Base-by-base conservation (phyloP, 2,797 vertebrate species). In the Rhabdomys pumilio region DNA sequence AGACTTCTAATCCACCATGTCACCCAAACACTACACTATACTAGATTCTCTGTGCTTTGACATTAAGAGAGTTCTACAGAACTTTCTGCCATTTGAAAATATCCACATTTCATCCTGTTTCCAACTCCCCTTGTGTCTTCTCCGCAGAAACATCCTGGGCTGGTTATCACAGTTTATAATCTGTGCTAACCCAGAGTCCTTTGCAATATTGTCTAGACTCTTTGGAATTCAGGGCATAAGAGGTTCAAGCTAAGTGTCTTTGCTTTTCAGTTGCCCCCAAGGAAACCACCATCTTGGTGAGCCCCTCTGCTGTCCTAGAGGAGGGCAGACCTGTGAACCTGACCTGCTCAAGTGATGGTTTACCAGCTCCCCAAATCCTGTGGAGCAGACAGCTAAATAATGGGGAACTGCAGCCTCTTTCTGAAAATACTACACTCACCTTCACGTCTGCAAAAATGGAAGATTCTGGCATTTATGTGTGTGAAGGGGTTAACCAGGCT, bases 401-500 rank as follows among this genome's bases (percentile, higher is more conserved):
- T 0, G 97, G 98, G 4, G 97, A 98, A 87, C 97, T 98, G 69
- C 95, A 96, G 86, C 97, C 98, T 73, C 95, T 98, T 76, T 98
- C 97, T 38, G 61, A 97, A 65, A 95, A 97, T 53, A 38, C 98
- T 34, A 89, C 97, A 87, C 97, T 99, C 79, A 98, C 76, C 67
- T 94, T 99, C 59, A 57, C 93, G 31, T 98, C 98, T 0, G 76
- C 98, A 38, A 97, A 44, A 80, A 93, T 97, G 57, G 95, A 98
- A 89, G 98, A 99, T 98, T 98, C 99, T n/a, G 99, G 99, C 14
- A 77, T 94, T 95, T 99, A 99, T 90, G 96, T 98, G 91, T 99
- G 99, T 97, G 98, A 99, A 97, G 99, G 99, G 41, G 97, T 96
- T 86, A 99, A 99, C 95, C 79, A 91, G 85, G 98, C 98, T 63